A percentile compares a stretch with the other conserved stretches of the same genome.
phyloP scores from a whole-genome alignment of 2,888 invertebrate species.

The Geotrupes spiniger region DNA sequence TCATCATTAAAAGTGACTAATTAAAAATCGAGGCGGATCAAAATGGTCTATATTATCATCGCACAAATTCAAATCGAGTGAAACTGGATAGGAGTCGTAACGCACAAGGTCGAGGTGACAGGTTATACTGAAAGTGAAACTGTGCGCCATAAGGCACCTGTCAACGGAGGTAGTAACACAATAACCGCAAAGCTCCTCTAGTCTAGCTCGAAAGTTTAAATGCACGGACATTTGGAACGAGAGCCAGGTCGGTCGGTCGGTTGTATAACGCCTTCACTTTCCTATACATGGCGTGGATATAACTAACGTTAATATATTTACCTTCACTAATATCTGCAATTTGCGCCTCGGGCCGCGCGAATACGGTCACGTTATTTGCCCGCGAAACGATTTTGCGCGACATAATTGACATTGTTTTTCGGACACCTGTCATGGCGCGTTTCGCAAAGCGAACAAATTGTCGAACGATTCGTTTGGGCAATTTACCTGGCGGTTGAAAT shows the following conservation, averaged over 20 bases:
- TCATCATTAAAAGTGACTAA: too few species aligned
- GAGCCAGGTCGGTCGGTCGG: neutral
- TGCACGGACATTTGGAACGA: neutral
- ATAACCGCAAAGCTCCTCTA: neutral
- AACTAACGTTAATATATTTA: constrained; percentile 3
- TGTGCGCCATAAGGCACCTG: neutral
- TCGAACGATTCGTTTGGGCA: too few species aligned
- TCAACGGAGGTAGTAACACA: neutral
- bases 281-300: constrained; percentile 12
- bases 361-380: constrained; percentile 15
- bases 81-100: constrained; percentile 4
- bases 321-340: constrained; percentile 11
- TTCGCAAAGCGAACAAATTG: too few species aligned
- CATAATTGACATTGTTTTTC: too few species aligned
- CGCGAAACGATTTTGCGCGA: neutral
- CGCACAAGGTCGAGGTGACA: constrained; percentile 9
- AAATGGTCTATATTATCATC: too few species aligned
- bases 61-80: too few species aligned
- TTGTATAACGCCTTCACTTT: constrained; percentile 18
- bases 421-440: too few species aligned
- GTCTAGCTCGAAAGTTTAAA: constrained; percentile 1
- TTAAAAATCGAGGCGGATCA: too few species aligned
- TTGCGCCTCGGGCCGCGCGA: constrained; percentile 10
- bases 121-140: constrained; percentile 6
- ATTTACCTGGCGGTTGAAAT: too few species aligned